Evolutionary conservation across 23 tunicate species (phyloP), one percentile per base, ranked within the genome.

Genomic region (Trididemnum miniatum): DNA sequence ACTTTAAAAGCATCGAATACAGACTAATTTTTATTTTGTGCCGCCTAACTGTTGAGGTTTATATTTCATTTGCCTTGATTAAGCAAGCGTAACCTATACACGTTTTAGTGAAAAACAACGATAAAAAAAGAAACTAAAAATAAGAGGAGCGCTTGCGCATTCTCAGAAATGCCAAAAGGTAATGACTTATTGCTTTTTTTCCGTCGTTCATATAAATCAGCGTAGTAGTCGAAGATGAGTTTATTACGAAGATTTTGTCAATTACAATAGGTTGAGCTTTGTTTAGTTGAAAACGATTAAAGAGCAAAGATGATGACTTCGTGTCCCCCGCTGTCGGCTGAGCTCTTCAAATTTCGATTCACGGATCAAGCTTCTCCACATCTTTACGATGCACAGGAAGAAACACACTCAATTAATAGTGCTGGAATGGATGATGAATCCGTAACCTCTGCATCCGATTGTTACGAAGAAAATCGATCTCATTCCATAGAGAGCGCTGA

Each of bases 321-420:
- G 15, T 67, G 32, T 32, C 75, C 75, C 38, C 75, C 75, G n/a
- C 2, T 33, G 15, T 31, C 25, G n/a, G 75, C 75, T 67, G 75
- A 67, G 38, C 9, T 74, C 59, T 39, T 74, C 38, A 38, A 74
- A 40, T 39, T 74, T 39, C 79, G 24, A 1, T 37, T 74, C 1
- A 28, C 59, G 2, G 20, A 74, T 18, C 31, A 74, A 38, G 31
- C 9, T 26, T n/a, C 67, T 20, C 27, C 69, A 4, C 25, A 20
- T 15, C 38, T 24, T 67, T 38, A 37, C 3, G 38, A n/a, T 30
- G 22, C 75, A 31, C 12, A 20, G 7, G 38, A 31, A 3, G 75
- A 67, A 32, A 9, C 38, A 12, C 75, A 67, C 3, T 31, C 37
- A 31, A n/a, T 12, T 7, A 62, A 5, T 5, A 24, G 67, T 26